Conservation (phyloP, 2,797 vertebrate species). For the Lemur catta region DNA sequence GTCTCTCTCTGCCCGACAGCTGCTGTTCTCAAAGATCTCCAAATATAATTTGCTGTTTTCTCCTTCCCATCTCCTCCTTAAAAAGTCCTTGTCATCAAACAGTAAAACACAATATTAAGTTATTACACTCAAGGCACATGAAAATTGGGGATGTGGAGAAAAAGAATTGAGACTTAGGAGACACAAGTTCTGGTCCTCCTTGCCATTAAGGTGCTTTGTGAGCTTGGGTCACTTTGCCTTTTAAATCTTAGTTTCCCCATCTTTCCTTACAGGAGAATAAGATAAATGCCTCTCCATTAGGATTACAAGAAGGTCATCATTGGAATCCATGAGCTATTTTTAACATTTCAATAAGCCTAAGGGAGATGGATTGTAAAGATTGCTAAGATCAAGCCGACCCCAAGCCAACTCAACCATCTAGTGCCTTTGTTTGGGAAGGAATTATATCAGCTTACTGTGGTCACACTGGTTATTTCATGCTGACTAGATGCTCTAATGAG, state of each 20-base stretch:
- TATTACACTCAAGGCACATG: neutral
- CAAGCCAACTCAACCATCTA: neutral
- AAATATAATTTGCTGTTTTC: neutral
- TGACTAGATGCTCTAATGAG: neutral
- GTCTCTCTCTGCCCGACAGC: neutral
- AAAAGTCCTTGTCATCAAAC: neutral
- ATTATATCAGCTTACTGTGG: neutral
- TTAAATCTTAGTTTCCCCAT: neutral
- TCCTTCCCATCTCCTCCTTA: neutral
- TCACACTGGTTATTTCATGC: slow-evolving; percentile 17
- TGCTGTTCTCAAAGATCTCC: neutral
- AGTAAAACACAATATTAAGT: neutral
- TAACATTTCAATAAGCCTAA: slow-evolving; percentile 21
- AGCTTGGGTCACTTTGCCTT: neutral
- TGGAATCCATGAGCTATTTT: neutral
- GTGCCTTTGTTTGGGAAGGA: neutral
- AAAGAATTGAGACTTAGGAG: neutral
- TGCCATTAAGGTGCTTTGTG: neutral
- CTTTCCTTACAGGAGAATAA: neutral
- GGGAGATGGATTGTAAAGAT: neutral
- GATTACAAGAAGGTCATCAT: slow-evolving; percentile 4
- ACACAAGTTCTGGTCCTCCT: neutral
- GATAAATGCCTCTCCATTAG: neutral
- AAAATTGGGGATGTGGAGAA: neutral
- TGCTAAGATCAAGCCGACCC: neutral